Conservation (phyloP, 2,797 vertebrate genomes). For the Chelidonichthys spinosus region DNA sequence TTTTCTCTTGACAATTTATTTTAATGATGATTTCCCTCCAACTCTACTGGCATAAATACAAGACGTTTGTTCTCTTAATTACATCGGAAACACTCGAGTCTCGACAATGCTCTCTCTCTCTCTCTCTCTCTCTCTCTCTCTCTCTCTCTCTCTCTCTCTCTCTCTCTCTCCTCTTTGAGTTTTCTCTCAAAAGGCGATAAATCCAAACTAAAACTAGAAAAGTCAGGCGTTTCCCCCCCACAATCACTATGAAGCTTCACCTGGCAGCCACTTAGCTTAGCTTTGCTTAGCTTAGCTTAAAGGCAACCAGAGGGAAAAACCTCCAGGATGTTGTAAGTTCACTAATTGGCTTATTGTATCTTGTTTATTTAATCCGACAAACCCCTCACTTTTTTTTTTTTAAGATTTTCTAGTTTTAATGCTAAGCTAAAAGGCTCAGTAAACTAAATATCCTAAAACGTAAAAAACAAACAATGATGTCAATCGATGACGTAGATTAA, state of each 20-base stretch:
- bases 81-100: slow-evolving; percentile 1
- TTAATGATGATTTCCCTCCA: slow-evolving; percentile 3
- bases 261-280: not conserved
- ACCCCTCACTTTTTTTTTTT: not conserved
- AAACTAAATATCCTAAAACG: too few relatives aligned
- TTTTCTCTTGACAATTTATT: not conserved
- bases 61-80: slow-evolving; percentile 5
- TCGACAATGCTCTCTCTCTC: too few relatives aligned
- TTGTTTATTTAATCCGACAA: not conserved
- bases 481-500: too few relatives aligned
- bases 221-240: too few relatives aligned
- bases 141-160: too few relatives aligned
- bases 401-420: not conserved
- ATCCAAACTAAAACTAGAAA: too few relatives aligned
- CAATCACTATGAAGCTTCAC: not conserved
- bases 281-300: not conserved
- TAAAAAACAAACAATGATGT: too few relatives aligned
- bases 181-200: too few relatives aligned
- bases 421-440: not conserved
- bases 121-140: too few relatives aligned
- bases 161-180: too few relatives aligned
- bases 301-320: not conserved
- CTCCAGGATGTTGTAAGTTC: too few relatives aligned
- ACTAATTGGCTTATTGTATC: not conserved
- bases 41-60: not conserved